Evolutionary conservation across 2,888 invertebrate genomes (phyloP).

Genomic region (Pyrgus malvae): DNA sequence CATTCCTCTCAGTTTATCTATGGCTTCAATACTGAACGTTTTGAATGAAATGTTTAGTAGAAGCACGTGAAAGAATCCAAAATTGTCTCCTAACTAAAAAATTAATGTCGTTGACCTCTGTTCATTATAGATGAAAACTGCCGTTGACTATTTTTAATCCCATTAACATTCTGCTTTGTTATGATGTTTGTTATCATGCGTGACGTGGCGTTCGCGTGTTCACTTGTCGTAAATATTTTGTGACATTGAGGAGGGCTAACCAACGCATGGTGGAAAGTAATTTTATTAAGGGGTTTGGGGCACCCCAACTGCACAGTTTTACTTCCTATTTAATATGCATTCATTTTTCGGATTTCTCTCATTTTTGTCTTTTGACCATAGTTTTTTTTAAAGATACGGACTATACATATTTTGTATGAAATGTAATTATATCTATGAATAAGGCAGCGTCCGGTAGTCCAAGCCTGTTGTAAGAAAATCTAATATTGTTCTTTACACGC

Average conservation of each 20-base stretch:
- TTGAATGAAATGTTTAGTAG: no score
- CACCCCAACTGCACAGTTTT: slow-evolving; percentile 35
- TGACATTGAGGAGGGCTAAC: slow-evolving; percentile 45
- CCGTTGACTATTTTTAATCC: slow-evolving; percentile 7
- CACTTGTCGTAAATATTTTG: slow-evolving; percentile 57
- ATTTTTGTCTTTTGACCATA: no score
- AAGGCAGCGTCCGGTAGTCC: no score
- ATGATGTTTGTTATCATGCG: slow-evolving; percentile 29
- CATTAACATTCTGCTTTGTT: slow-evolving; percentile 36
- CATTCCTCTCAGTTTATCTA: no score
- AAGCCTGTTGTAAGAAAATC: no score
- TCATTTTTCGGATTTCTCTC: neutral
- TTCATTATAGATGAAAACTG: slow-evolving; percentile 1
- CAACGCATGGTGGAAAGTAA: slow-evolving; percentile 42
- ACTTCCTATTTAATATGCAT: slow-evolving; percentile 41
- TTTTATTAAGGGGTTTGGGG: slow-evolving; percentile 45
- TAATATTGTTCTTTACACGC: no score
- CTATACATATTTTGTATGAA: no score
- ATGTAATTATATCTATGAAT: no score
- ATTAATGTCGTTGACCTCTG: neutral
- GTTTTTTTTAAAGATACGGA: no score
- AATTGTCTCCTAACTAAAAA: no score
- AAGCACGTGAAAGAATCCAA: no score
- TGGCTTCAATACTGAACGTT: no score
- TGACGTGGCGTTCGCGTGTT: slow-evolving; percentile 55